phyloP scores from a whole-genome alignment of 2,113 vertebrate species.

The Patagioenas fasciata region DNA sequence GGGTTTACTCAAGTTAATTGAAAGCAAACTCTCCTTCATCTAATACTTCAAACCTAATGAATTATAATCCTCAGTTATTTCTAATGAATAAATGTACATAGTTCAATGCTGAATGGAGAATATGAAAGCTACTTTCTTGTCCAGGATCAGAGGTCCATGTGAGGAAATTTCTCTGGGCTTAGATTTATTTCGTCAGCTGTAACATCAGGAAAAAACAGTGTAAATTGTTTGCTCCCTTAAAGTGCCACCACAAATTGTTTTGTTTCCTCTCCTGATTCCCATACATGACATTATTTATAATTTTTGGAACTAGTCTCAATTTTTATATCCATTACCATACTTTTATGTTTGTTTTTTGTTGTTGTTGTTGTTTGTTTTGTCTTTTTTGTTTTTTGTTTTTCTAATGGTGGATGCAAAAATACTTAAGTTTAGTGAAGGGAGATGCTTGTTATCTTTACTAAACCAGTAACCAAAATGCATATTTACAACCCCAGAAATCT shows the following conservation, averaged over 20 bases:
- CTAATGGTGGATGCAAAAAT: neutral
- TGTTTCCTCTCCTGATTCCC: neutral
- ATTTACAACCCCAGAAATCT: neutral
- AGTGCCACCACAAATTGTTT: neutral
- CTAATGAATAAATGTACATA: neutral
- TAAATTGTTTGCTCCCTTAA: neutral
- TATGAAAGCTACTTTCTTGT: neutral
- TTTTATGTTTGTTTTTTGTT: too few relatives aligned
- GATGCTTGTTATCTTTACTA: neutral
- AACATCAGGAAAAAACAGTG: neutral
- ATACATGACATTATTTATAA: neutral
- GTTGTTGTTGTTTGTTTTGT: too few relatives aligned
- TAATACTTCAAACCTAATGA: neutral
- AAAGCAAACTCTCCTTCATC: neutral
- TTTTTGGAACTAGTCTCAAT: neutral
- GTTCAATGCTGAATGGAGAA: neutral
- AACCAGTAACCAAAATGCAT: neutral
- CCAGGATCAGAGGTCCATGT: neutral
- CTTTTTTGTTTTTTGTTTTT: neutral
- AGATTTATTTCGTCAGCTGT: neutral
- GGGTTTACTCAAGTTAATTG: neutral
- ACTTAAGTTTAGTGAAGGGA: neutral
- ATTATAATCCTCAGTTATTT: neutral
- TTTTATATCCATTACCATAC: neutral
- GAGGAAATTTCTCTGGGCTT: neutral